Evolutionary conservation across 2,113 vertebrate genomes (phyloP), one percentile per base, ranked within the genome.

Genomic region (Myotis davidii): DNA sequence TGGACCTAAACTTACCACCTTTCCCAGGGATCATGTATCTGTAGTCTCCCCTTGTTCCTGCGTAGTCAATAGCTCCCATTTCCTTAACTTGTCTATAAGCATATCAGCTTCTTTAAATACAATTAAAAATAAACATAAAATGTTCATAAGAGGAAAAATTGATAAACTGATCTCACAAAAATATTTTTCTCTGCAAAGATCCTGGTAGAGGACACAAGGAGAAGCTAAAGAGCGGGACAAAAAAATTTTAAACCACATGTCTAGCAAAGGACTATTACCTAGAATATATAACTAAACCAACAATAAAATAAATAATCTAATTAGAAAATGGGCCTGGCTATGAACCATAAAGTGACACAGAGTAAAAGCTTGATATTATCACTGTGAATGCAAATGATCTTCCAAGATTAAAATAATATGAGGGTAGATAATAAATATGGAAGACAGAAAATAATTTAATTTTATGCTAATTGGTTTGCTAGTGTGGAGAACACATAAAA

Each of bases 391-490:
- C 0, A 65, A 48, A n/a, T 59, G 25, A 88, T 67, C 34, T 37
- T n/a, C 70, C 3, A 65, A 61, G 23, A 81, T 64, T n/a, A 89
- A 87, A 90, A 79, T 5, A 88, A 69, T 70, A 73, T 79, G 27
- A 90, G 18, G 70, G 21, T 6, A 79, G 34, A 59, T 3, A 88
- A 67, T 74, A 83, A 85, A 85, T 95, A 34, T 50, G 6, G 4
- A 54, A 59, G 34, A 86, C n/a, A 90, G 23, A 65, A 90, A 76
- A 85, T 52, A 81, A 92, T 95, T 79, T 85, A 82, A 73, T 69
- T 88, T 70, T 42, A 45, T n/a, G 32, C 29, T 32, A 50, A 73
- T 85, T 82, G 29, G 18, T 72, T 89, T 37, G 29, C 54, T 73
- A 83, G 27, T 70, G 13, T 42, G 20, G 34, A 79, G 9, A 39